Evolutionary conservation across 1,140 invertebrate species (phyloP).

Genomic region (Platyura marginata): DNA sequence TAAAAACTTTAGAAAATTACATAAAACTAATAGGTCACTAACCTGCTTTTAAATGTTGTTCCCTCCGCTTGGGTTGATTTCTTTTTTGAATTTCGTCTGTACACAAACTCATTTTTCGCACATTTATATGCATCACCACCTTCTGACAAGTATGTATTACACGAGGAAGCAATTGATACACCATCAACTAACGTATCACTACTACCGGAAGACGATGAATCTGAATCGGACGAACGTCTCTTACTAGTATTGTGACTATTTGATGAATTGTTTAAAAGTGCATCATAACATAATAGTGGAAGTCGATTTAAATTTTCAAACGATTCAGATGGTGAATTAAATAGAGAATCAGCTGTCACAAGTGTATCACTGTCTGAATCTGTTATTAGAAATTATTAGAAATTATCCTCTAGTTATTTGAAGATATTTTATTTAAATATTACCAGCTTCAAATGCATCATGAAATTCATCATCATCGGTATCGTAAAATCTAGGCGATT

Average conservation of each 20-base stretch:
- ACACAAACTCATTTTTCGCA: slow-evolving; percentile 9
- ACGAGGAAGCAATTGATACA: slow-evolving; percentile 13
- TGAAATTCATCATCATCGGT: slow-evolving; percentile 49
- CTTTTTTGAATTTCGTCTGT: background rate
- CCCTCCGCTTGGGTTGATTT: too few relatives aligned
- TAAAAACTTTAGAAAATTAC: too few relatives aligned
- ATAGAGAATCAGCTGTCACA: slow-evolving; percentile 26
- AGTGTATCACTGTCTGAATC: slow-evolving; percentile 26
- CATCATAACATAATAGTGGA: background rate
- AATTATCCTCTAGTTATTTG: too few relatives aligned
- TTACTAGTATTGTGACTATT: background rate
- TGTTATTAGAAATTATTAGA: slow-evolving; percentile 6
- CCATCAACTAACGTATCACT: slow-evolving; percentile 14
- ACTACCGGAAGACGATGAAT: slow-evolving; percentile 10
- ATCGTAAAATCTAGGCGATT: slow-evolving; percentile 32
- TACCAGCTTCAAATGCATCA: slow-evolving; percentile 32
- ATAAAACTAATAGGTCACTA: too few relatives aligned
- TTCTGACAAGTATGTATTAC: slow-evolving; percentile 28
- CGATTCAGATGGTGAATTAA: slow-evolving; percentile 8
- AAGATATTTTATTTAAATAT: slow-evolving; percentile 8
- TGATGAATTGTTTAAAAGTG: slow-evolving; percentile 1
- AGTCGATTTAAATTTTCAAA: slow-evolving; percentile 3
- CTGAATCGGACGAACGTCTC: background rate
- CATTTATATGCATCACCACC: slow-evolving; percentile 15
- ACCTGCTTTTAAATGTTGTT: too few relatives aligned